Conservation (phyloP, 2,113 vertebrate species). For the Arvicanthis niloticus region DNA sequence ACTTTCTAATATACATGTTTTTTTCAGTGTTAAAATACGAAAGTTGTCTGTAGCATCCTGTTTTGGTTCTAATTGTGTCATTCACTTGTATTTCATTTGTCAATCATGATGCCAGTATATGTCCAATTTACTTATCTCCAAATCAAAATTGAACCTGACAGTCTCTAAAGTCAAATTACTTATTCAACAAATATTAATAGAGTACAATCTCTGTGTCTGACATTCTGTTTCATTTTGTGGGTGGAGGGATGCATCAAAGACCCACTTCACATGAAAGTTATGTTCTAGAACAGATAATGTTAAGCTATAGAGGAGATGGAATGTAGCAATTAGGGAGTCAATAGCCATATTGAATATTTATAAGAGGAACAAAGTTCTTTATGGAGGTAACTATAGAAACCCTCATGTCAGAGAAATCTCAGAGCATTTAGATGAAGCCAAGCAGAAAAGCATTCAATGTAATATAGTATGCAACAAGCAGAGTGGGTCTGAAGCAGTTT, state of each 20-base stretch:
- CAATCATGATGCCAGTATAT: background rate
- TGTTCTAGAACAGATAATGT: background rate
- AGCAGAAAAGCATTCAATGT: background rate
- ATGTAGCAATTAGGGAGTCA: background rate
- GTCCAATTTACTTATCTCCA: slow-evolving; percentile 11
- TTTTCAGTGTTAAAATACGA: background rate
- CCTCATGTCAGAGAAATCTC: background rate
- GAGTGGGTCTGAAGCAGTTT: background rate
- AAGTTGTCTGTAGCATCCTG: background rate
- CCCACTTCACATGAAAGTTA: background rate
- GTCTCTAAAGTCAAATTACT: background rate
- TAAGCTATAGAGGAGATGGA: background rate
- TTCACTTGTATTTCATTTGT: background rate
- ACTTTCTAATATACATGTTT: background rate
- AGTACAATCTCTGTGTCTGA: background rate
- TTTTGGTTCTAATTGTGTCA: background rate
- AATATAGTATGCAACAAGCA: background rate
- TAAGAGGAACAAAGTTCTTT: slow-evolving; percentile 4
- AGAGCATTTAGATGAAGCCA: background rate
- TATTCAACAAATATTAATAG: slow-evolving; percentile 8
- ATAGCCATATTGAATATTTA: slow-evolving; percentile 12
- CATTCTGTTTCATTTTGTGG: background rate
- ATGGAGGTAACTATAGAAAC: slow-evolving; percentile 2
- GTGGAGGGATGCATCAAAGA: background rate
- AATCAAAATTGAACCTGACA: slow-evolving; percentile 27